phyloP scores from a whole-genome alignment of 1,140 invertebrate species.

The Pemphigus obesinymphae region DNA sequence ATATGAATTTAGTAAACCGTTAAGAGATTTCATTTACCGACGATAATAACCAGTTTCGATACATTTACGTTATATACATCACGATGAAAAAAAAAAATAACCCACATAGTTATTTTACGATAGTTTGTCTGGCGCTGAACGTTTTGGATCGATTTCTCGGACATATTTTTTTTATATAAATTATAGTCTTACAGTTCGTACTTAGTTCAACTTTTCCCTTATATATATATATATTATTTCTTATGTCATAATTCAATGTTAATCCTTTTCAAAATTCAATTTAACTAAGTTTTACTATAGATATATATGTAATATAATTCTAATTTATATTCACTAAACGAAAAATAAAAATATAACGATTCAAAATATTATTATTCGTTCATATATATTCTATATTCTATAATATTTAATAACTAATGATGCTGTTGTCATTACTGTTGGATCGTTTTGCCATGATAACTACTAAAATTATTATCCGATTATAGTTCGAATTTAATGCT shows the following conservation, averaged over 20 bases:
- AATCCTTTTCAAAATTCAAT: background rate
- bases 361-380: background rate
- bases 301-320: background rate
- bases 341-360: background rate
- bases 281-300: background rate
- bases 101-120: background rate
- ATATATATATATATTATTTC: background rate
- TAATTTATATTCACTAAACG: background rate
- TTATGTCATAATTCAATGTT: background rate
- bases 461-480: background rate
- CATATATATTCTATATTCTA: background rate
- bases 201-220: background rate
- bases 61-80: background rate
- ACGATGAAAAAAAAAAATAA: background rate
- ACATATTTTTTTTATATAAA: background rate
- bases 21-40: background rate
- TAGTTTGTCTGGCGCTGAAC: background rate
- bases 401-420: background rate
- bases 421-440: background rate
- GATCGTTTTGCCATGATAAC: background rate
- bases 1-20: background rate
- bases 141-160: background rate
- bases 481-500: background rate
- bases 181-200: background rate
- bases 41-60: background rate